Percentiles rank a stretch among this genome's conserved stretches.
Conservation (phyloP, 2,113 vertebrate species). For the Triplophysa dalaica region DNA sequence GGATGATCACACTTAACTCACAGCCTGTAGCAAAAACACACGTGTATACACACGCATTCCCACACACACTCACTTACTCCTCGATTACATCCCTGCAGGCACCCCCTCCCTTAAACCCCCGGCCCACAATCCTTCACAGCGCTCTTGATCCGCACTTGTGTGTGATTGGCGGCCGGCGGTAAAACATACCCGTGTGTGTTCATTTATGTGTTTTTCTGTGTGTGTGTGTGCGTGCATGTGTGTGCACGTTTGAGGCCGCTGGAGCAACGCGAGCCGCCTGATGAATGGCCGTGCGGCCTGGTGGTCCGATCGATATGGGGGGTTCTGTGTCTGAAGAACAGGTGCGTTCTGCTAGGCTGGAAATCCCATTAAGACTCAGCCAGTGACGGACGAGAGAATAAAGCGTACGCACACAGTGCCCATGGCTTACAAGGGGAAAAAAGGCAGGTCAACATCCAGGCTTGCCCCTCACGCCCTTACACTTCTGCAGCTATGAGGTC, state of each 20-base stretch:
- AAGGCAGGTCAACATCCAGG: conserved; percentile 35
- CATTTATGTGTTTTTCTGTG: conserved; percentile 48
- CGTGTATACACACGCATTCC: conserved; percentile 20
- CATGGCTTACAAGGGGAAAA: conserved; percentile 37
- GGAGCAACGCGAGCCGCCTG: conserved; percentile 59
- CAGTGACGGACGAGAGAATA: conserved; percentile 43
- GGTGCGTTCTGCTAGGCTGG: conserved; percentile 73
- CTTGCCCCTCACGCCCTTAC: conserved; percentile 34
- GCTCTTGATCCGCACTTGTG: conserved; percentile 59
- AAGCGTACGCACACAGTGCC: conserved; percentile 26
- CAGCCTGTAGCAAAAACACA: not conserved
- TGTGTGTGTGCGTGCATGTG: conserved; percentile 18
- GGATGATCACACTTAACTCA: not conserved
- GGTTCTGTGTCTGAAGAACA: conserved; percentile 56
- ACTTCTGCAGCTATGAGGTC: conserved; percentile 41
- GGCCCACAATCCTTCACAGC: conserved; percentile 27
- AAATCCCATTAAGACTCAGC: conserved; percentile 77
- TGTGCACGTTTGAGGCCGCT: conserved; percentile 18
- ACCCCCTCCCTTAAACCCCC: conserved; percentile 15
- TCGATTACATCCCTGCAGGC: conserved; percentile 40
- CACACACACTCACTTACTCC: conserved; percentile 20
- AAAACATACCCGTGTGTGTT: conserved; percentile 77
- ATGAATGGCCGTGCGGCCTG: conserved; percentile 71
- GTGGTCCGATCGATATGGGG: conserved; percentile 66
- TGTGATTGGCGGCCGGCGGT: conserved; percentile 71